Conservation (phyloP, 2,797 vertebrate species). For the Neoniphon sammara region DNA sequence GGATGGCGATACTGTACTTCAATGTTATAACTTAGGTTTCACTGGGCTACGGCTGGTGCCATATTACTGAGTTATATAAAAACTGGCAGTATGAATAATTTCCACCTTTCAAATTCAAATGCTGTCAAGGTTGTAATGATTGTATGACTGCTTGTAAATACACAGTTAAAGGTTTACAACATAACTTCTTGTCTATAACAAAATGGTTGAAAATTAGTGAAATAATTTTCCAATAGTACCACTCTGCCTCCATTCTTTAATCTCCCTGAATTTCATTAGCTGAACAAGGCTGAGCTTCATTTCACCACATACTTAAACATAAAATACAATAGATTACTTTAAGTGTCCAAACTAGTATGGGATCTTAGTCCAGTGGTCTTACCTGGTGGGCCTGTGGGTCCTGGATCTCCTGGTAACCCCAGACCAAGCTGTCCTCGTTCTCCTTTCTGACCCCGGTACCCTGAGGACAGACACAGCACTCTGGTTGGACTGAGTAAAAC, state of each 20-base stretch:
- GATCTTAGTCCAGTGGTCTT: constrained; percentile 46
- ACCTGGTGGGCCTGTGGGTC: constrained; percentile 90
- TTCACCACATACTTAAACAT: background rate
- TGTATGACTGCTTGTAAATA: background rate
- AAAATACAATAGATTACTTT: background rate
- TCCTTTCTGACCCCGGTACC: constrained; percentile 97
- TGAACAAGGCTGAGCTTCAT: background rate
- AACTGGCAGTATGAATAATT: background rate
- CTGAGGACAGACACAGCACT: constrained; percentile 81
- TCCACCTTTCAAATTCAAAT: background rate
- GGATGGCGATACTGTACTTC: background rate
- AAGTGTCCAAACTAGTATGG: background rate
- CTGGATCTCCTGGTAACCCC: constrained; percentile 90
- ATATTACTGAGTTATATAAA: background rate
- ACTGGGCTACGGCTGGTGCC: background rate
- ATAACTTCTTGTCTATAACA: background rate
- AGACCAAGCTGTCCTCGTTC: constrained; percentile 96
- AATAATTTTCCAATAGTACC: background rate
- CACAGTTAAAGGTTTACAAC: background rate
- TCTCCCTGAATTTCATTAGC: background rate
- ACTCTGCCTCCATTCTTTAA: background rate
- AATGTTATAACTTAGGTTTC: background rate
- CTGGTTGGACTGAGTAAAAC: constrained; percentile 21
- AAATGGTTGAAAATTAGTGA: background rate
- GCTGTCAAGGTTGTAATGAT: background rate